These are phyloP conservation scores for Anhinga rufa DNA, from an alignment of 2,113 vertebrate genomes.

Conservation along the genomic window DNA sequence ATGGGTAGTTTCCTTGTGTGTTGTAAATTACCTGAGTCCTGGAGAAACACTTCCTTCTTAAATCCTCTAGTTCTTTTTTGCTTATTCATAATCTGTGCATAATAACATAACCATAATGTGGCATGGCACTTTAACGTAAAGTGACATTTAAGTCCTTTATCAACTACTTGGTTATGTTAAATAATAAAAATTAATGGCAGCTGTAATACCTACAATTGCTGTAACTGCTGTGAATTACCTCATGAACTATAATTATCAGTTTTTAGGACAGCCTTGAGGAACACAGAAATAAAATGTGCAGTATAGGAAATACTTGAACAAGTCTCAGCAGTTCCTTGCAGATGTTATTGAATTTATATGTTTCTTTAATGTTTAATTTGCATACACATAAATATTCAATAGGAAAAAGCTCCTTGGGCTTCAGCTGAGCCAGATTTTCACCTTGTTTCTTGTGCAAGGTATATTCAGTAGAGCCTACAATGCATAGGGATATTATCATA, in stretches of 20 bases:
- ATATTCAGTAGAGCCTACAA: not conserved
- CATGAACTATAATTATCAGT: conserved; percentile 13
- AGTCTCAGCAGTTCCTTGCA: not conserved
- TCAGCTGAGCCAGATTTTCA: not conserved
- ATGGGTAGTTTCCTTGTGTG: not conserved
- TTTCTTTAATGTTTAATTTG: not conserved
- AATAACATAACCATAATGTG: not conserved
- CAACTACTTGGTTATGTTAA: conserved; percentile 1
- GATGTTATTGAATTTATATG: not conserved
- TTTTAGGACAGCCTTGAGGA: conserved; percentile 3
- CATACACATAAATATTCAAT: not conserved
- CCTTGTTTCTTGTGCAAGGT: not conserved
- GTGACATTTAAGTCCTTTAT: conserved; percentile 1
- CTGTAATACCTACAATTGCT: conserved; percentile 16
- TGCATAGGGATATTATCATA: not conserved
- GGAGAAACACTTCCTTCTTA: not conserved
- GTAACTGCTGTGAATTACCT: conserved; percentile 7
- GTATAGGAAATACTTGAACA: not conserved
- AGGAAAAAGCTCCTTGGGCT: not conserved
- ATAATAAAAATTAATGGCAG: conserved; percentile 33
- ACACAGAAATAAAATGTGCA: not conserved
- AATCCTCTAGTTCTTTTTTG: not conserved
- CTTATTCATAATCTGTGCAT: not conserved
- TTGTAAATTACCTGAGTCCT: not conserved
- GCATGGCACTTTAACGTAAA: not conserved